Percentiles rank a stretch among this genome's conserved stretches.
Evolutionary conservation across 2,888 invertebrate species (phyloP).

Genomic region (Zonitis immaculata): DNA sequence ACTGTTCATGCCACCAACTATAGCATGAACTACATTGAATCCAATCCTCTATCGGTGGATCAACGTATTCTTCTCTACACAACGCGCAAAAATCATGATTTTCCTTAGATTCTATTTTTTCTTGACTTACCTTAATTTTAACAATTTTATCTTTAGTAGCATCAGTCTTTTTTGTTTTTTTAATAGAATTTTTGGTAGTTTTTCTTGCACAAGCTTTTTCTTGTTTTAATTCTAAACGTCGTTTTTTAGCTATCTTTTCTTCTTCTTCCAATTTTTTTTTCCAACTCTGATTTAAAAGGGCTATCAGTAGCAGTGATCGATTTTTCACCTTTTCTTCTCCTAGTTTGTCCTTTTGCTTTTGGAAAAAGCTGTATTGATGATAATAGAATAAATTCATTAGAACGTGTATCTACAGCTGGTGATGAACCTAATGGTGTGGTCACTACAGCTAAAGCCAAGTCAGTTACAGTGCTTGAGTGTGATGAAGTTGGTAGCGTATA

Average conservation of each 20-base stretch:
- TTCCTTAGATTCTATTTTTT: neutral
- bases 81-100: neutral
- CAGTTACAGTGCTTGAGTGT: neutral
- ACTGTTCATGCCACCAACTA: slow-evolving; percentile 18
- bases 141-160: neutral
- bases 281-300: too few relatives aligned
- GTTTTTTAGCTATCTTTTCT: too few relatives aligned
- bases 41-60: slow-evolving; percentile 16
- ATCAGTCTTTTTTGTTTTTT: neutral
- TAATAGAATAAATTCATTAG: too few relatives aligned
- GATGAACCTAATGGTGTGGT: too few relatives aligned
- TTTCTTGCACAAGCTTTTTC: neutral
- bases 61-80: slow-evolving; percentile 7
- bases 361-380: too few relatives aligned
- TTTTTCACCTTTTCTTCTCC: too few relatives aligned
- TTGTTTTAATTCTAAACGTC: neutral
- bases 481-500: neutral
- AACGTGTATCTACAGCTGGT: too few relatives aligned
- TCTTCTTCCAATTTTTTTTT: too few relatives aligned
- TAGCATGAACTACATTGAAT: slow-evolving; percentile 12
- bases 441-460: neutral
- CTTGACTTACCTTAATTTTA: neutral
- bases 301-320: too few relatives aligned
- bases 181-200: neutral
- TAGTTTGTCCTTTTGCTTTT: too few relatives aligned